Evolutionary conservation across 2,888 invertebrate species (phyloP).

Genomic region (Mesorhabditis sp.): DNA sequence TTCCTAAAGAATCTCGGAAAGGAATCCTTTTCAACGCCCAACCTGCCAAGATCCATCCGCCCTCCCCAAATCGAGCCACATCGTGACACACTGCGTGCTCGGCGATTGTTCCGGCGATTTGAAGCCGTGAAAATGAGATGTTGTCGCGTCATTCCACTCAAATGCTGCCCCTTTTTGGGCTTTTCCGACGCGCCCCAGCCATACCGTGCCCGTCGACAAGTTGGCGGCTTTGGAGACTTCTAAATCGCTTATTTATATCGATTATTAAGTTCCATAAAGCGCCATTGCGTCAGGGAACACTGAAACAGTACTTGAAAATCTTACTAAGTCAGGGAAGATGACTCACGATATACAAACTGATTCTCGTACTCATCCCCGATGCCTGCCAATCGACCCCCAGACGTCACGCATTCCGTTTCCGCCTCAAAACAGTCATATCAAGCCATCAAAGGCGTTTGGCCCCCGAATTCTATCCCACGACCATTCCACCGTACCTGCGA

Average conservation of each 20-base stretch:
- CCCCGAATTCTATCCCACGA: neutral
- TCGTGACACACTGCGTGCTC: neutral
- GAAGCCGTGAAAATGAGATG: neutral
- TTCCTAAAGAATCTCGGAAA: no score
- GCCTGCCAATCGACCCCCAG: neutral
- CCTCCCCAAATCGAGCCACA: neutral
- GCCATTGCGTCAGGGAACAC: no score
- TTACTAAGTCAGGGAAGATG: no score
- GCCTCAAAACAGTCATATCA: neutral
- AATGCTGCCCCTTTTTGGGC: neutral
- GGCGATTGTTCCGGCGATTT: neutral
- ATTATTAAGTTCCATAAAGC: no score
- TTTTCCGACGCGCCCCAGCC: neutral
- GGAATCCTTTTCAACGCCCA: neutral
- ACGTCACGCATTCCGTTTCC: neutral
- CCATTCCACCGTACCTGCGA: neutral
- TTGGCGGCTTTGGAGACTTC: neutral
- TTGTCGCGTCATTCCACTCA: neutral
- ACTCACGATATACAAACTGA: constrained; percentile 4
- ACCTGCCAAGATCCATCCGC: constrained; percentile 1
- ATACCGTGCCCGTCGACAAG: neutral
- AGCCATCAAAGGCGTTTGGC: neutral
- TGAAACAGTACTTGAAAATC: no score
- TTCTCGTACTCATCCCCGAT: constrained; percentile 2
- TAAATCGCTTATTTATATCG: neutral